Conservation (phyloP, 2,888 invertebrate species). For the Hirtodrosophila alboralis region DNA sequence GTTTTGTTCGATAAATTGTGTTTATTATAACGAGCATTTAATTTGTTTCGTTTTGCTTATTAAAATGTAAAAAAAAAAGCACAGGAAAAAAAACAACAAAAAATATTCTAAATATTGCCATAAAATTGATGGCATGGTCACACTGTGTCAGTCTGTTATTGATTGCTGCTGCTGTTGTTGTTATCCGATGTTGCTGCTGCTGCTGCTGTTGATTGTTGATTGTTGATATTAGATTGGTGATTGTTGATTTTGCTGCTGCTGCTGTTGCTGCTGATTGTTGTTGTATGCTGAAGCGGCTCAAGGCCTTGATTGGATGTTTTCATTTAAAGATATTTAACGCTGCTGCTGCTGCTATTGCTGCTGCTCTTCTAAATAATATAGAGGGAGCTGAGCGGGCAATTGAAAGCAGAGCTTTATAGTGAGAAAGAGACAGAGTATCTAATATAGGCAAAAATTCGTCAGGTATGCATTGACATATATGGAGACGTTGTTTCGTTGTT, state of each 20-base stretch:
- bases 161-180: conserved; percentile 29
- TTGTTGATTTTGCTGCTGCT: conserved; percentile 24
- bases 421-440: conserved; percentile 25
- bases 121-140: conserved; percentile 25
- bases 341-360: conserved; percentile 5
- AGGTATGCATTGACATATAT: conserved; percentile 61
- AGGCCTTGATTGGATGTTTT: conserved; percentile 22
- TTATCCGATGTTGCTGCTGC: conserved; percentile 22
- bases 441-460: conserved; percentile 42
- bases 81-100: conserved; percentile 49
- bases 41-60: too few species aligned
- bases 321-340: conserved; percentile 17
- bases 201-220: conserved; percentile 28
- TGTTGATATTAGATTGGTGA: conserved; percentile 20
- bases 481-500: not conserved
- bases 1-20: conserved; percentile 1
- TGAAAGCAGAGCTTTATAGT: conserved; percentile 23
- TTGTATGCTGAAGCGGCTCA: conserved; percentile 24
- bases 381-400: too few species aligned
- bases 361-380: too few species aligned
- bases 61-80: conserved; percentile 25
- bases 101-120: conserved; percentile 6
- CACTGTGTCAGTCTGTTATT: conserved; percentile 24
- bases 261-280: conserved; percentile 30
- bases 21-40: not conserved